Evolutionary conservation across 1,140 invertebrate species (phyloP).

Genomic region (Pachyrhynchus sulphureomaculatus): DNA sequence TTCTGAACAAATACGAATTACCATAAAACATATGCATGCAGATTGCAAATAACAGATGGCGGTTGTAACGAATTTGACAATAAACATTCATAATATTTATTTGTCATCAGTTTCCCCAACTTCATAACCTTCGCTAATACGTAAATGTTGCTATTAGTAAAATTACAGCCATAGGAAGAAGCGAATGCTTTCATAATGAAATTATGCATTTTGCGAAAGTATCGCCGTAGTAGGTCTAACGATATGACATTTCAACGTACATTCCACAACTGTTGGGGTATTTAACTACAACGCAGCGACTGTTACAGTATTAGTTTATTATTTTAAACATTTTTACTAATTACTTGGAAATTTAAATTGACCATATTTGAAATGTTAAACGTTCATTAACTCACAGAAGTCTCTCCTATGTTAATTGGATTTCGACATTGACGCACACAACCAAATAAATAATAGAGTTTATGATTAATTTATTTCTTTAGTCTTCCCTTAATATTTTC

Average conservation of each 20-base stretch:
- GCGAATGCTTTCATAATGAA: background rate
- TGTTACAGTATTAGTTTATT: background rate
- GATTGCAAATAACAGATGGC: no score
- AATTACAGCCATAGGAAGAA: background rate
- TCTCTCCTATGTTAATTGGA: no score
- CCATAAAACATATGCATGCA: no score
- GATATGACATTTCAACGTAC: background rate
- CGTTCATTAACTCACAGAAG: no score
- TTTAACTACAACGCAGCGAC: background rate
- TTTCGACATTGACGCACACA: no score
- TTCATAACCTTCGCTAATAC: background rate
- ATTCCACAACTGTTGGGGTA: constrained; percentile 3
- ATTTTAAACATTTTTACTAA: constrained; percentile 2
- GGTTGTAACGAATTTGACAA: no score
- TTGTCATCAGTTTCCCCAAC: background rate
- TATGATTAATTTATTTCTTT: no score
- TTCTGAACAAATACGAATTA: no score
- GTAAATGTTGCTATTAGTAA: background rate
- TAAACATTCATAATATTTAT: no score
- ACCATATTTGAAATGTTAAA: background rate
- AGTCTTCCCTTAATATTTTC: no score
- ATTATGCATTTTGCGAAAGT: background rate
- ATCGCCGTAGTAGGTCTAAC: constrained; percentile 1
- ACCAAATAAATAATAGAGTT: no score
- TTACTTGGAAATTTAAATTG: constrained; percentile 1